These are phyloP conservation scores for Peromyscus aztecus DNA, from an alignment of 2,797 vertebrate genomes.

Conservation along the genomic window DNA sequence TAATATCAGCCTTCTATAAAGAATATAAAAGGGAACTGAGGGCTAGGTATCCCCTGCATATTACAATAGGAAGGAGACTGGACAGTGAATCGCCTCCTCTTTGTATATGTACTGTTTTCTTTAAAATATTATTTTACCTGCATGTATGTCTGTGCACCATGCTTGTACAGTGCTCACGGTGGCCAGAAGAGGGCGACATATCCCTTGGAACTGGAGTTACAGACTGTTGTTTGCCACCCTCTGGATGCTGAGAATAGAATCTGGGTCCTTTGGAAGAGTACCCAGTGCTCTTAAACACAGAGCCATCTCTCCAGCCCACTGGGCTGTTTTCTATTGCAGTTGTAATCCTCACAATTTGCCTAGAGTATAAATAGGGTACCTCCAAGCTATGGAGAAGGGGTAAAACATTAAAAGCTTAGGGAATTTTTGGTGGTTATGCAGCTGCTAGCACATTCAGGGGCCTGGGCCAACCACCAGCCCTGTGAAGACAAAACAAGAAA, in stretches of 20 bases:
- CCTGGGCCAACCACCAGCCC: not conserved
- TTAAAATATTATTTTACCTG: not conserved
- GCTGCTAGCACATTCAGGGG: not conserved
- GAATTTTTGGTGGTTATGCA: not conserved
- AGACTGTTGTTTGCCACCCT: not conserved
- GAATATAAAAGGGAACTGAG: not conserved
- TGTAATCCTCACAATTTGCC: not conserved
- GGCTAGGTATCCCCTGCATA: not conserved
- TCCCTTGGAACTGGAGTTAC: not conserved
- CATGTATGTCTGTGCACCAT: not conserved
- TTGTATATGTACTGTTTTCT: not conserved
- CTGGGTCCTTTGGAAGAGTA: not conserved
- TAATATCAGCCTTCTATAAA: slow-evolving; percentile 8
- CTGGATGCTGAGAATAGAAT: not conserved
- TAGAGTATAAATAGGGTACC: not conserved
- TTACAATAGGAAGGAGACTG: not conserved
- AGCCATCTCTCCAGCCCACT: not conserved
- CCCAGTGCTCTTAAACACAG: not conserved
- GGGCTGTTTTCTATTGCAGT: not conserved
- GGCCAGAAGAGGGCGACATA: not conserved
- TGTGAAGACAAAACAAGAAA: not conserved
- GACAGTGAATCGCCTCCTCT: not conserved
- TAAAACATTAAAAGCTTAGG: not conserved
- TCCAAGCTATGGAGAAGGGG: not conserved
- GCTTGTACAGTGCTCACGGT: not conserved